phyloP scores from a whole-genome alignment of 2,113 vertebrate species.

The Embiotoca jacksoni region DNA sequence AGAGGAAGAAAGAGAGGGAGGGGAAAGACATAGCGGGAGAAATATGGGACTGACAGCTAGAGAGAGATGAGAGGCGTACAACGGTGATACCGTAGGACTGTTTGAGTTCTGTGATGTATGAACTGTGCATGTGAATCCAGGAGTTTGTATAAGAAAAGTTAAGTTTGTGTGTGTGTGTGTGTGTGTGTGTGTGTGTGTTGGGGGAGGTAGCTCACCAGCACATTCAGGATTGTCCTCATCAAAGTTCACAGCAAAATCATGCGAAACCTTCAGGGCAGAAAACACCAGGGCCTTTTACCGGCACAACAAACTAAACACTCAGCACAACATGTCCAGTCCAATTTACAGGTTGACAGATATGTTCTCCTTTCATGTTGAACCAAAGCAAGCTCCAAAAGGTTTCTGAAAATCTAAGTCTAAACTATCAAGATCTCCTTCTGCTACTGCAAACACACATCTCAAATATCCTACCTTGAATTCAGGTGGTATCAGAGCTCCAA shows the following conservation, averaged over 20 bases:
- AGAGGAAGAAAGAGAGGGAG: constrained; percentile 18
- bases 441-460: constrained; percentile 8
- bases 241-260: constrained; percentile 99
- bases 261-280: constrained; percentile 89
- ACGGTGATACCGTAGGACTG: constrained; percentile 5
- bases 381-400: constrained; percentile 53
- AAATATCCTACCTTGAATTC: constrained; percentile 92
- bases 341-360: constrained; percentile 57
- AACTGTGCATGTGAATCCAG: neutral
- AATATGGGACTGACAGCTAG: constrained; percentile 44
- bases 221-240: constrained; percentile 99
- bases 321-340: constrained; percentile 39
- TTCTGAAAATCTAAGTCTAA: constrained; percentile 31
- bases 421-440: constrained; percentile 13
- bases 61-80: constrained; percentile 28
- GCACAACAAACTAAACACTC: constrained; percentile 19
- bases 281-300: constrained; percentile 40
- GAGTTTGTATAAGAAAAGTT: neutral
- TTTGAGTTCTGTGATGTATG: constrained; percentile 29
- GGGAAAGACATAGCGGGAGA: constrained; percentile 27
- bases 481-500: constrained; percentile 97
- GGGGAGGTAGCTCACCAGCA: constrained; percentile 80
- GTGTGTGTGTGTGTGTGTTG: constrained; percentile 3
- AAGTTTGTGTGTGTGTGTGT: constrained; percentile 10
- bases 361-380: constrained; percentile 62